A percentile compares a stretch with the other conserved stretches of the same genome.
Conservation (phyloP, 64 coral and sea anemone species). For the Dendrophyllia cribrosa region DNA sequence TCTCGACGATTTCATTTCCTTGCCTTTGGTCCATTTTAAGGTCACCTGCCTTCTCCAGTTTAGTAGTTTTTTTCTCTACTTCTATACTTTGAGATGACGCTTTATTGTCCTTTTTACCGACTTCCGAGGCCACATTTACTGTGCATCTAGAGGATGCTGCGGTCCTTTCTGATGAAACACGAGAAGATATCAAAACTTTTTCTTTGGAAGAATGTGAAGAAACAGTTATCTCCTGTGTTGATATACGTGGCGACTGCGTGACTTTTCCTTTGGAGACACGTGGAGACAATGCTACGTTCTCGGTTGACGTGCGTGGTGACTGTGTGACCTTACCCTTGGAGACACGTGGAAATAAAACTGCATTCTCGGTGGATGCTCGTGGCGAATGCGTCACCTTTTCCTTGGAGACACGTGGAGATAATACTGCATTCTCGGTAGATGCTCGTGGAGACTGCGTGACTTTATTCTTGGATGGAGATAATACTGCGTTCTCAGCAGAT, state of each 20-base stretch:
- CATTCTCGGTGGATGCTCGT: neutral
- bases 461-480: constrained; percentile 22
- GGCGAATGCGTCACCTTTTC: neutral
- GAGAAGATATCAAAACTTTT: neutral
- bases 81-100: no score
- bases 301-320: neutral
- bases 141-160: neutral
- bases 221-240: neutral
- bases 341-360: neutral
- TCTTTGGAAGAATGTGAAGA: neutral
- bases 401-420: constrained; percentile 3
- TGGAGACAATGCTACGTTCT: neutral
- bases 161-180: neutral
- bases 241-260: neutral
- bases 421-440: neutral
- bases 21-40: neutral
- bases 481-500: neutral
- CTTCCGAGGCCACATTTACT: neutral
- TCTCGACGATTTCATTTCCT: neutral
- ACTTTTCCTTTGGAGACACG: neutral
- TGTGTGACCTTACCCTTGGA: neutral
- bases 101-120: neutral
- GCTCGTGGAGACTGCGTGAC: neutral
- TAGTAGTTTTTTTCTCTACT: neutral
- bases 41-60: neutral